Conservation (phyloP, 2,888 invertebrate genomes). For the Sesamia inferens region DNA sequence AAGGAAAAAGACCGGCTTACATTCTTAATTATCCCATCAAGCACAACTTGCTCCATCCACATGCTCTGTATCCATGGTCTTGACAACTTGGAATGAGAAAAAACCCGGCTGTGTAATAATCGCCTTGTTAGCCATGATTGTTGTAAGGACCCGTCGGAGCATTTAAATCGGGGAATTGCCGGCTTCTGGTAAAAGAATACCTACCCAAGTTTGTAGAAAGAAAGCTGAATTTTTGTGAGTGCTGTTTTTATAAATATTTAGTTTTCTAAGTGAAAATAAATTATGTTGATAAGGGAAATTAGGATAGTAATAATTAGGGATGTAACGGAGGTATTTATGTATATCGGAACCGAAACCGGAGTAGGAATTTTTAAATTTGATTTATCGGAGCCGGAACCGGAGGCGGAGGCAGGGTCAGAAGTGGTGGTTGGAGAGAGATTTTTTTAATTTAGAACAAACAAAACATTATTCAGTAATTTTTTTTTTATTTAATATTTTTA, state of each 20-base stretch:
- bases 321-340: too few species aligned
- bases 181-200: conserved; percentile 20
- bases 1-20: too few species aligned
- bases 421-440: too few species aligned
- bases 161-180: conserved; percentile 52
- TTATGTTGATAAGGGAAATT: neutral
- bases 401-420: too few species aligned
- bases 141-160: conserved; percentile 44
- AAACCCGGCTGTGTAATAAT: conserved; percentile 54
- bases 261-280: conserved; percentile 1
- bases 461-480: too few species aligned
- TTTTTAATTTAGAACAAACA: too few species aligned
- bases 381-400: too few species aligned
- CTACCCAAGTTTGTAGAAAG: neutral
- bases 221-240: neutral
- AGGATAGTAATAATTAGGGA: too few species aligned
- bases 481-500: too few species aligned
- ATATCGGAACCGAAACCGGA: too few species aligned
- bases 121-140: conserved; percentile 61
- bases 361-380: too few species aligned
- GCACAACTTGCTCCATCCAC: neutral
- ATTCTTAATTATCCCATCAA: neutral
- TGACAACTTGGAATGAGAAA: conserved; percentile 35
- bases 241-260: neutral
- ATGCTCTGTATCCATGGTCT: conserved; percentile 12